Evolutionary conservation across 2,888 invertebrate species (phyloP).

Genomic region (Acleris emargana): DNA sequence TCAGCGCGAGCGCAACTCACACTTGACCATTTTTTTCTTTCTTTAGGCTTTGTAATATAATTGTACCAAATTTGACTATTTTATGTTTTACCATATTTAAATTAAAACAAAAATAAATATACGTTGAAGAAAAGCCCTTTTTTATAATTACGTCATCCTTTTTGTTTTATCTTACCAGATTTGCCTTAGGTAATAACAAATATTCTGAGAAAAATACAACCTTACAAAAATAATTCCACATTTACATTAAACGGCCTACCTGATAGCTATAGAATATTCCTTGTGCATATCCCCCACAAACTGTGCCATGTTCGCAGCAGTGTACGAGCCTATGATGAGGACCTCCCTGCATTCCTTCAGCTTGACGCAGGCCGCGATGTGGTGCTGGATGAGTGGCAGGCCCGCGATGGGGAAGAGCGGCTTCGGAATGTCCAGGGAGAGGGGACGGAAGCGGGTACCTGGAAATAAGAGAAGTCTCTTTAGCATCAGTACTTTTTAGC

Average conservation of each 20-base stretch:
- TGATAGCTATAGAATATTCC: slow-evolving; percentile 90
- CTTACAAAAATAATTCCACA: too few relatives aligned
- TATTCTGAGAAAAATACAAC: too few relatives aligned
- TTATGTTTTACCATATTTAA: too few relatives aligned
- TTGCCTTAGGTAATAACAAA: too few relatives aligned
- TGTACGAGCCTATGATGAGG: slow-evolving; percentile 96
- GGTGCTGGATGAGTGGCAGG: slow-evolving; percentile 97
- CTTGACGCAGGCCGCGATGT: slow-evolving; percentile 95
- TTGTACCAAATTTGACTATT: too few relatives aligned
- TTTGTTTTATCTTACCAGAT: too few relatives aligned
- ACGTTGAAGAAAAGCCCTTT: too few relatives aligned
- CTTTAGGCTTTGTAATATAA: too few relatives aligned
- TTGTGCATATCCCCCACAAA: slow-evolving; percentile 95
- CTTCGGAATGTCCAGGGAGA: slow-evolving; percentile 98
- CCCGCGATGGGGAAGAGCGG: slow-evolving; percentile 99
- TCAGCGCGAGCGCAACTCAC: too few relatives aligned
- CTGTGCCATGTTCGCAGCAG: slow-evolving; percentile 91
- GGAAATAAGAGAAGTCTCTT: slow-evolving; percentile 37
- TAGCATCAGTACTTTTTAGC: neutral
- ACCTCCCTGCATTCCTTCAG: slow-evolving; percentile 94
- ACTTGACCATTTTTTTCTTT: too few relatives aligned
- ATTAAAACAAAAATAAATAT: too few relatives aligned
- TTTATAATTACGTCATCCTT: too few relatives aligned
- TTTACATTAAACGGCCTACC: slow-evolving; percentile 68
- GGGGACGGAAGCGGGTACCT: slow-evolving; percentile 98